Base-by-base conservation (phyloP, 1,140 invertebrate species). In the Rhynchophorus ferrugineus region DNA sequence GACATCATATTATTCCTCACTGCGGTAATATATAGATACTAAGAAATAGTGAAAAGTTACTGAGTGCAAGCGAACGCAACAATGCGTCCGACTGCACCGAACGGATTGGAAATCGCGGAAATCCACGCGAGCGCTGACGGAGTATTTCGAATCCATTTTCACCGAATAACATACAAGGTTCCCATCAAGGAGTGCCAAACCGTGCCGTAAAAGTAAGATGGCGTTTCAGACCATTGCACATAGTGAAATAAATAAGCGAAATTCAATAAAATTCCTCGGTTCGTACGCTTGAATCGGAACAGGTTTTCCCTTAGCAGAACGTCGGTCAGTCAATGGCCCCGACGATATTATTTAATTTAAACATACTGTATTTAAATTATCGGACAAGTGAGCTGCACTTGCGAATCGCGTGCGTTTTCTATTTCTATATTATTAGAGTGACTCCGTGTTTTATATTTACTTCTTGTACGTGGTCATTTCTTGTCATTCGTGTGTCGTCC, bases 301-400 rank as follows among this genome's bases (percentile, higher is more conserved):
- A 22, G 49, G 39, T 52, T 52, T 52, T 13, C 36, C 24, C 24
- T 29, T 29, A 6, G 5, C 24, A 29, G 24, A 5, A 11, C 24
- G 5, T n/a, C 20, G 21, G 29, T n/a, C 49, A 52, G 49, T 52
- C 49, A 52, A 44, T 52, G 49, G 5, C 24, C 49, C 49, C 49
- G 17, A 41, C 20, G 43, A 52, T 52, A 52, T 52, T 52, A 52
- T 52, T 52, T 52, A 52, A 52, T 52, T 52, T 39, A 38, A 45
- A 33, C 34, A 52, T 52, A 44, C 49, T 44, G 49, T 52, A 52
- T 52, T 52, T 52, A 52, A 52, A 52, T 52, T 44, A 52, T 52
- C 49, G 44, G 42, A 52, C 49, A 52, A 52, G 49, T 52, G 49
- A 38, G 36, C 38, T 52, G 24, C 24, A 29, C 24, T 52, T 52